These are phyloP conservation scores for Myodes glareolus DNA, from an alignment of 2,113 vertebrate species.

Conservation along the genomic window DNA sequence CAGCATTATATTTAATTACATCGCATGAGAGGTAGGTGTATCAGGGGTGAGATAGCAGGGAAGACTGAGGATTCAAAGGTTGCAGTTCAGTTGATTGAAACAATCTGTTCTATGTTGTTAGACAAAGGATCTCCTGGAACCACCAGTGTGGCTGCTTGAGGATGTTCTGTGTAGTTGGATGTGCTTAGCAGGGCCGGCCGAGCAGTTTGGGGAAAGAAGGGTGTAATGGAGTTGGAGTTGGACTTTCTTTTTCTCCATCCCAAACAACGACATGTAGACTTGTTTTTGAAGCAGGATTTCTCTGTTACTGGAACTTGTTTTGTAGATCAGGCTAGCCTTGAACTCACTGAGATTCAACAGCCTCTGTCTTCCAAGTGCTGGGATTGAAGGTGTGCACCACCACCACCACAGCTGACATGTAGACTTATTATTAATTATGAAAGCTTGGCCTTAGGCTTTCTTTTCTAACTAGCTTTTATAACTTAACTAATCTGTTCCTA, in stretches of 20 bases:
- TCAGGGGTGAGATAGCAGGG: background rate
- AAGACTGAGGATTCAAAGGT: background rate
- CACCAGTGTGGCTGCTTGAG: accelerated
- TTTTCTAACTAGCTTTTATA: background rate
- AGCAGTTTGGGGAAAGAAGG: background rate
- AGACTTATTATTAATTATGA: background rate
- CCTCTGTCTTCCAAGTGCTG: too few relatives aligned
- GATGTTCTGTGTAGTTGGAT: background rate
- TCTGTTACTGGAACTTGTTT: too few relatives aligned
- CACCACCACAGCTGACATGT: too few relatives aligned
- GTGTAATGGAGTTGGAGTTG: background rate
- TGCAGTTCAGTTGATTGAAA: background rate
- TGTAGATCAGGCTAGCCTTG: too few relatives aligned
- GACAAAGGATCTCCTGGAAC: background rate
- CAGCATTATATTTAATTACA: background rate
- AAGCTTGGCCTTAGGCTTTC: background rate
- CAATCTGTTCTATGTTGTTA: background rate
- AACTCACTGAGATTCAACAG: too few relatives aligned
- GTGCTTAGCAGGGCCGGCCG: background rate
- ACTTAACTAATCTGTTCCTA: background rate
- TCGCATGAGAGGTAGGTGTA: background rate
- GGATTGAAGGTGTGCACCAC: too few relatives aligned
- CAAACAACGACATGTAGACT: background rate
- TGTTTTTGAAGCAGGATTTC: too few relatives aligned
- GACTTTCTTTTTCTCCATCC: background rate